Conservation (phyloP, 2,888 invertebrate species). For the Amorpha juglandis region DNA sequence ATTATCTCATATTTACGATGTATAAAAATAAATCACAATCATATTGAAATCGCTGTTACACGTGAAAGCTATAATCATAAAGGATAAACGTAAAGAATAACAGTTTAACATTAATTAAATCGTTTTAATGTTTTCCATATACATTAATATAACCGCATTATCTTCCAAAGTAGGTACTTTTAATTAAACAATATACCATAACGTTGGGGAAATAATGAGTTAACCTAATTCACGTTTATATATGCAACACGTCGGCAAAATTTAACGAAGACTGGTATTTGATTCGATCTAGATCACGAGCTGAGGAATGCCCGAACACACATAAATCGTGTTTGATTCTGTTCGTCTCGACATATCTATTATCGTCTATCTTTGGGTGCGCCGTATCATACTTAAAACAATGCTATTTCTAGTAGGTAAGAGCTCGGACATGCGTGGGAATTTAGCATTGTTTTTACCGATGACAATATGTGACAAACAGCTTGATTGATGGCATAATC, state of each 20-base stretch:
- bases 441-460: conserved; percentile 32
- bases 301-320: neutral
- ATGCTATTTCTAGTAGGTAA: neutral
- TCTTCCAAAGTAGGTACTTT: too few relatives aligned
- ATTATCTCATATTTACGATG: neutral
- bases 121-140: too few relatives aligned
- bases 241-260: neutral
- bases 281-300: neutral
- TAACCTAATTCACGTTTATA: too few relatives aligned
- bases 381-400: conserved; percentile 4
- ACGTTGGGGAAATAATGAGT: too few relatives aligned
- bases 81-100: neutral
- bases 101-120: neutral
- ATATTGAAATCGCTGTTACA: neutral
- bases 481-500: conserved; percentile 2
- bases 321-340: conserved; percentile 11
- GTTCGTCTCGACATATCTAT: neutral
- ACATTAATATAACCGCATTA: too few relatives aligned
- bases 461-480: conserved; percentile 17
- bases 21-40: neutral
- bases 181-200: too few relatives aligned
- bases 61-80: neutral
- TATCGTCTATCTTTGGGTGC: conserved; percentile 6
- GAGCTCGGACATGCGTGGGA: conserved; percentile 1
- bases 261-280: neutral